Base-by-base conservation (phyloP, 2,888 invertebrate species). In the Liodrosophila aerea region DNA sequence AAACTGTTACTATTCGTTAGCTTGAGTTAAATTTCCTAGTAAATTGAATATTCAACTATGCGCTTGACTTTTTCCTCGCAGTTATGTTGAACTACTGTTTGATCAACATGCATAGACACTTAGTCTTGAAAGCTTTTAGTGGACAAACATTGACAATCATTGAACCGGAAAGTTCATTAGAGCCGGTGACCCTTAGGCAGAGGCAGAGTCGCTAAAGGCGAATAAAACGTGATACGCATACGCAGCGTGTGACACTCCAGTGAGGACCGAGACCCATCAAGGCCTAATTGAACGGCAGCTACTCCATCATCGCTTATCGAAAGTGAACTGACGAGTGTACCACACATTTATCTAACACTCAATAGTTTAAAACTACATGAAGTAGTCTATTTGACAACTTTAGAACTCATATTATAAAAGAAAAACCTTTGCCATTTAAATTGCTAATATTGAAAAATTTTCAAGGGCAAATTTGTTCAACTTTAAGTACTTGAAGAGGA, bases 61-160 rank as follows among this genome's bases (percentile, higher is more conserved):
- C n/a, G n/a, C n/a, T n/a, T n/a, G n/a, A n/a, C n/a, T n/a, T n/a
- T 9, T 27, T 7, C 9, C 8, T 9, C 12, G 27, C 5, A 8
- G 29, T 12, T 27, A 27, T 12, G 13, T 29, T 8, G 4, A 29
- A 13, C 5, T 22, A 15, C 30, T 30, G 12, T 9, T 13, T 5
- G 9, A 15, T 22, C 22, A 22, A 22, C 22, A 22, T 22, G 5
- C 22, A 4, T 22, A 4, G 22, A 5, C 22, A 22, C 22, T 22
- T 22, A 22, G 22, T n/a, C 9, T 34, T 12, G 4, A 69, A 64
- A 58, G 64, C 80, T 76, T 72, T 82, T 62, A 78, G 69, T 50
- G 66, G 43, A 22, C 30, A 30, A 31, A 44, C 47, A 18, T 34
- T 82, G 69, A 75, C 50, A 44, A 41, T 39, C 54, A 73, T 77